Evolutionary conservation across 2,797 vertebrate species (phyloP), one percentile per base, ranked within the genome.

Genomic region (Chelidonichthys spinosus): DNA sequence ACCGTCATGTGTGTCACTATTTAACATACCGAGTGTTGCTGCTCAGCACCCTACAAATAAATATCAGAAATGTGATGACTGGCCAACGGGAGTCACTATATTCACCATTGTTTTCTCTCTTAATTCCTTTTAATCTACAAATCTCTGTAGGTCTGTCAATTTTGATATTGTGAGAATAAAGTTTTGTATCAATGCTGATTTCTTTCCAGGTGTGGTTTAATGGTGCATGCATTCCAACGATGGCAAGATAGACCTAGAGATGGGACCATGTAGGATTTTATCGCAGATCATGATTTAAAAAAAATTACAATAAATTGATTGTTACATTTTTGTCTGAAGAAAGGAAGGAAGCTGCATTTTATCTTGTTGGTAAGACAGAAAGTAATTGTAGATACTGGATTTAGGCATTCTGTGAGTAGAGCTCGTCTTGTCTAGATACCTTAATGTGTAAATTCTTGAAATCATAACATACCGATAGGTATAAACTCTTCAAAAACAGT

Each of bases 131-230:
- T 80, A 89, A 89, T 89, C 86, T 88, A 78, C 84, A 87, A 82
- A 63, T 87, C 81, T 90, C 89, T 90, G 84, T 94, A 93, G 90
- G 82, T 93, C 86, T 92, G 88, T 95, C 92, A 87, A 90, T 95
- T 95, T 95, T 94, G 92, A 95, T 95, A 95, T 95, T 94, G 94
- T 95, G 92, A 93, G 84, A 95, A 95, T 95, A 95, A 94, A 95
- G 93, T 92, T 95, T 95, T 95, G 91, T 95, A 95, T 94, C 87
- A 92, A 93, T 88, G 79, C 78, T 35, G 37, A 67, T 54, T 54
- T 52, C 60, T 60, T 65, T 74, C n/a, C 49, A 58, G 13, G 36
- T 76, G 63, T 81, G 61, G 43, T 79, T 87, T 70, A 40, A 67
- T 84, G 47, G 3, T 4, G 0, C 8, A 10, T 25, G 0, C 0